Evolutionary conservation across 53 echinoderm and acorn worm genomes (phyloP), one percentile per base, ranked within the genome.

Genomic region (Hippasteria phrygiana): DNA sequence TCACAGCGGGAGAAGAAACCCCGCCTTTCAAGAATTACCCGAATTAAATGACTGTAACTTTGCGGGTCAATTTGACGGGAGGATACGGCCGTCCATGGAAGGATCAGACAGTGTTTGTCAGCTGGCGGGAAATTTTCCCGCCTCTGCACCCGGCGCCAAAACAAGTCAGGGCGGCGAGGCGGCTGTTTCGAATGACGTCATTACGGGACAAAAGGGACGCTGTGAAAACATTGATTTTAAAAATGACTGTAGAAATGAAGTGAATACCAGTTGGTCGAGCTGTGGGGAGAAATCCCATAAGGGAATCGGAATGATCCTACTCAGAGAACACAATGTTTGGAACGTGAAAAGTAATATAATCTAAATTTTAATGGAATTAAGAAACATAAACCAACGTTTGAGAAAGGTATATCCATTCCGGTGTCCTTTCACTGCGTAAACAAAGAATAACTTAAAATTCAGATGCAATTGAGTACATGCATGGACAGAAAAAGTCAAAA

Each of bases 281-380:
- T 48, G 28, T 50, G 28, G 1, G 29, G 75, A 17, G 50, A 16
- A 31, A 13, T 28, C 75, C 12, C 29, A 48, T 24, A 69, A 37
- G 42, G 50, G 50, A 22, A 70, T 85, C 16, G 85, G 71, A 41
- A 24, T 85, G 51, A 53, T 50, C 9, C 64, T 85, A 13, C 53
- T 51, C 17, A 45, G 85, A 38, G 47, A 85, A 36, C 47, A 69
- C 71, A 85, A 85, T 64, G 85, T 85, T 43, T 85, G 85, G 85
- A 85, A 85, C 13, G 85, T 85, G 22, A 85, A 85, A 85, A 35
- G 33, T n/a, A 47, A 32, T n/a, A 46, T 20, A 39, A 37, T 22
- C 9, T 79, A 27, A 78, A 78, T 45, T 8, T 1, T n/a, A n/a
- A n/a, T 27, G 12, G 26, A 67, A 8, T 14, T 28, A 28, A 24